Conservation (phyloP, 1,140 invertebrate genomes). For the Archegozetes longisetosus region DNA sequence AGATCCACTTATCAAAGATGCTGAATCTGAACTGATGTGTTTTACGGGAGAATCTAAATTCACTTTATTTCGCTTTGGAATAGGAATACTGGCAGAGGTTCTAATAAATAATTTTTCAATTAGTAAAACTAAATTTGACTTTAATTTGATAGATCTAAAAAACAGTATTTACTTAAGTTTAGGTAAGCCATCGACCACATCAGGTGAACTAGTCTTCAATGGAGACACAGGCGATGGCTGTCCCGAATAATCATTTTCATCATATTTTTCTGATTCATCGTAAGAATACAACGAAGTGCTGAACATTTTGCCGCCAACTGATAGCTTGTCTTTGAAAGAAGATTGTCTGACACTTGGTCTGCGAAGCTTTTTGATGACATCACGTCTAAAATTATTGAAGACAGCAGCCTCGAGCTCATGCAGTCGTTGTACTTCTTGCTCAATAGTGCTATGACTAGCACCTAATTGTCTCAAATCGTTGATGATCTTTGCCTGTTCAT, state of each 20-base stretch:
- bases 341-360: slow-evolving; percentile 52
- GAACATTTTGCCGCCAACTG: background rate
- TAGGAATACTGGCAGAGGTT: background rate
- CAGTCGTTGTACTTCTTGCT: slow-evolving; percentile 71
- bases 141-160: too few relatives aligned
- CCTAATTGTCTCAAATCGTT: slow-evolving; percentile 69
- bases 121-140: too few relatives aligned
- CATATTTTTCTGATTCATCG: slow-evolving; percentile 1
- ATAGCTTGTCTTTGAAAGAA: background rate
- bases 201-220: background rate
- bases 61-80: background rate
- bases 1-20: background rate
- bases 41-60: background rate
- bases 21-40: background rate
- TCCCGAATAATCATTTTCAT: slow-evolving; percentile 42
- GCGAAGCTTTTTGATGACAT: slow-evolving; percentile 72
- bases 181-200: background rate
- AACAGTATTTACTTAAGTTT: background rate
- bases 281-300: slow-evolving; percentile 3
- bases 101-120: too few relatives aligned
- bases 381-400: slow-evolving; percentile 57
- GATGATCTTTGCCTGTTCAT: slow-evolving; percentile 83
- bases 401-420: slow-evolving; percentile 80
- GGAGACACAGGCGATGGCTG: slow-evolving; percentile 80
- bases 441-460: slow-evolving; percentile 74